Percentiles rank a stretch among this genome's conserved stretches.
Evolutionary conservation across 2,888 invertebrate genomes (phyloP).

Genomic region (Cryptophagus acutangulus): DNA sequence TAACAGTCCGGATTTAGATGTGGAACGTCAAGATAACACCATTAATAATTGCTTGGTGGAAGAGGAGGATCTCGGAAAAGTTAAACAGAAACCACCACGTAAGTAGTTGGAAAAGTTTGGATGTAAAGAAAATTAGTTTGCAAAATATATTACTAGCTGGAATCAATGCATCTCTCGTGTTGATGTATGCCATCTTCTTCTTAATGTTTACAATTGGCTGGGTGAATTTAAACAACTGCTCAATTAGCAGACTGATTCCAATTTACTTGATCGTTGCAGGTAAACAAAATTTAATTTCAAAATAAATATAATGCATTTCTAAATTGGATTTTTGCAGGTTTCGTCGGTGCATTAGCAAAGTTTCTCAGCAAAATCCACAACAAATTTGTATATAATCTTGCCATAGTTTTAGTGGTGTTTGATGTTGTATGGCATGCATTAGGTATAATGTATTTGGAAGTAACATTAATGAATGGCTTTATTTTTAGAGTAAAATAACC

Average conservation of each 20-base stretch:
- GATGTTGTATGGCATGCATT: conserved; percentile 33
- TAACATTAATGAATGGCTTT: conserved; percentile 2
- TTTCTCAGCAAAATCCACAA: conserved; percentile 31
- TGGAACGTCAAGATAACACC: conserved; percentile 25
- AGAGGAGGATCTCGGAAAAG: conserved; percentile 33
- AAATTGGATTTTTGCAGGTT: conserved; percentile 30
- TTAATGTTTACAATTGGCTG: conserved; percentile 40
- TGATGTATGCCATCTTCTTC: conserved; percentile 39
- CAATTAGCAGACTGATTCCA: conserved; percentile 40
- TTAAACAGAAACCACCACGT: conserved; percentile 37
- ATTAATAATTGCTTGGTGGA: conserved; percentile 22
- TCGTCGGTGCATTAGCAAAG: conserved; percentile 33
- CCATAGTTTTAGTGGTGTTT: conserved; percentile 28
- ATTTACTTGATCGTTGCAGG: conserved; percentile 43
- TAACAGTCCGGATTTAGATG: no score
- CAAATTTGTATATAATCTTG: conserved; percentile 27
- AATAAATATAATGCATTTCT: conserved; percentile 3
- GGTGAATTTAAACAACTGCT: conserved; percentile 40
- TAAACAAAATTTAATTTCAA: conserved; percentile 16
- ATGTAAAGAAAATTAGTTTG: no score
- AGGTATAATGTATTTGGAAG: conserved; percentile 23
- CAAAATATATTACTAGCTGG: conserved; percentile 41
- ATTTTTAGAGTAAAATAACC: conserved; percentile 12
- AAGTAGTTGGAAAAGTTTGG: no score
- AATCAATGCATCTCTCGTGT: conserved; percentile 40